Evolutionary conservation across 2,888 invertebrate genomes (phyloP).

Genomic region (Drosophila atroscutellata): DNA sequence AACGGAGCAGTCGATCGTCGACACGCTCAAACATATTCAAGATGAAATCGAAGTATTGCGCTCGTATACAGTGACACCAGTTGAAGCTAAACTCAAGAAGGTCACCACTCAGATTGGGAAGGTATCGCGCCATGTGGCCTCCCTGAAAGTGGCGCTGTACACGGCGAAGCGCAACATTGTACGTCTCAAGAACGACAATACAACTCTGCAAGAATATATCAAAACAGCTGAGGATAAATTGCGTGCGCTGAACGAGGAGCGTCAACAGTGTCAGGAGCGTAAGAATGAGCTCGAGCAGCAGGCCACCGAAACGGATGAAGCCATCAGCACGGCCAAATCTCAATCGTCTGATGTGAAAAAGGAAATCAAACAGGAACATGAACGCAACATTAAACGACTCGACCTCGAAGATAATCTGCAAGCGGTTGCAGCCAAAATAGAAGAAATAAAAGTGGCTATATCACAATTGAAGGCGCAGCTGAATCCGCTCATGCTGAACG

Average conservation of each 20-base stretch:
- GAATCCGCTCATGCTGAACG: conserved; percentile 87
- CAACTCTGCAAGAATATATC: conserved; percentile 90
- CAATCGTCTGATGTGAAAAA: conserved; percentile 88
- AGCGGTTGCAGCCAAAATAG: conserved; percentile 87
- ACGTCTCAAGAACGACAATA: conserved; percentile 91
- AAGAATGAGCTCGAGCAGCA: conserved; percentile 86
- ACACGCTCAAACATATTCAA: conserved; percentile 88
- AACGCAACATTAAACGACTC: conserved; percentile 89
- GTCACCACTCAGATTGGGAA: conserved; percentile 90
- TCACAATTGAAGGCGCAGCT: conserved; percentile 87
- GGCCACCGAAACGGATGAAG: conserved; percentile 87
- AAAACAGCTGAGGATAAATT: conserved; percentile 89
- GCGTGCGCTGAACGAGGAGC: conserved; percentile 86
- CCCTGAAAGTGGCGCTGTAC: conserved; percentile 89
- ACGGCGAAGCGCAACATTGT: conserved; percentile 89
- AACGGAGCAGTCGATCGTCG: conserved; percentile 87
- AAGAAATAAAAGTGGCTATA: conserved; percentile 86
- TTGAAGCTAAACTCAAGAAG: conserved; percentile 90
- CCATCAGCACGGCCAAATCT: conserved; percentile 87
- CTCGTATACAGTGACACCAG: conserved; percentile 88
- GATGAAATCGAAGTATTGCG: conserved; percentile 89
- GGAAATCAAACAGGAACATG: conserved; percentile 87
- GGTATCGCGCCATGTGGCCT: conserved; percentile 88
- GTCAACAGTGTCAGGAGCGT: conserved; percentile 87
- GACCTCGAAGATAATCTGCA: conserved; percentile 91